Evolutionary conservation across 2,797 vertebrate genomes (phyloP), one percentile per base, ranked within the genome.

Genomic region (Enteromius unitaeniatus): DNA sequence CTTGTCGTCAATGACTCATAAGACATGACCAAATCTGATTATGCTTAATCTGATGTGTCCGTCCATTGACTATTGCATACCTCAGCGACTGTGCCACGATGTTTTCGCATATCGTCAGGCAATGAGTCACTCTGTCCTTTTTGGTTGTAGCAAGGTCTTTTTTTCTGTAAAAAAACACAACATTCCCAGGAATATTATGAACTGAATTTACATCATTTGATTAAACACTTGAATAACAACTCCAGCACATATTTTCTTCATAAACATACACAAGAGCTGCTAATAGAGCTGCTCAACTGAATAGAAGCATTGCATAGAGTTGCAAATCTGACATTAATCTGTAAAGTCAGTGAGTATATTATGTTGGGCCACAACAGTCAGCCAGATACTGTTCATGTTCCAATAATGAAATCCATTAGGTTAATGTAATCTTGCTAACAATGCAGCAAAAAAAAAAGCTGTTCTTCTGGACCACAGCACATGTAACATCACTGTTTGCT

Each of bases 31-130:
- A 72, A 81, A 79, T 74, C 85, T 68, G 79, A 51, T 79, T 82
- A 81, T 72, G 65, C 31, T 78, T 83, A 83, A 82, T 76, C 72
- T 72, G 23, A 31, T 53, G 60, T 49, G 55, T 42, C 8, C 49
- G 10, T 74, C 10, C 15, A 58, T 81, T 79, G 26, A 53, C 28
- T 78, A 14, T 4, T 26, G 55, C 93, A 91, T 96, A 99, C 98
- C 98, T 98, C 89, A 99, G 93, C 47, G 97, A 98, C 88, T 99
- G 98, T 69, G 97, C 97, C 87, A 97, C 96, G 42, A 99, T 99
- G 90, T 97, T 99, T 92, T 99, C 98, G 90, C 97, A 99, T 95
- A 99, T 99, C 1, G 97, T 99, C 92, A 99, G 93, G 90, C 98
- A 99, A 80, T 99, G 97, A 85, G 95, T 97, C 89, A 99, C 97